A percentile compares a stretch with the other conserved stretches of the same genome.
phyloP scores from a whole-genome alignment of 2,888 invertebrate species.

The Lydus trimaculatus region DNA sequence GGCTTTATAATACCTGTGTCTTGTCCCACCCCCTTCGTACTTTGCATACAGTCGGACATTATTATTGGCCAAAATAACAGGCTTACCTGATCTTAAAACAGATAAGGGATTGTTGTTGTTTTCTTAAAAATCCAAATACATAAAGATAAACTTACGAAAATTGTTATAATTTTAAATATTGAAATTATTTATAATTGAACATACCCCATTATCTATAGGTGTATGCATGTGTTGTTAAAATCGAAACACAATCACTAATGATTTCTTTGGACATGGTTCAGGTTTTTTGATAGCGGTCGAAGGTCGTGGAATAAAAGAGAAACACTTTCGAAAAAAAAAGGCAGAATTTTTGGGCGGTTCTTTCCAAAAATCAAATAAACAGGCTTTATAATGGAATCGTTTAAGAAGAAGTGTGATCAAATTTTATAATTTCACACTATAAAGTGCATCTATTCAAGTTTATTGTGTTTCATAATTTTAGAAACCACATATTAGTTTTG shows the following conservation, averaged over 20 bases:
- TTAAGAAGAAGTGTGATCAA: background rate
- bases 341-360: background rate
- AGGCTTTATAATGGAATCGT: background rate
- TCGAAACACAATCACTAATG: slow-evolving; percentile 3
- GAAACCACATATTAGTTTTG: background rate
- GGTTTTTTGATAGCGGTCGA: slow-evolving; percentile 5
- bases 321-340: background rate
- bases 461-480: background rate
- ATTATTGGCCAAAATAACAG: background rate
- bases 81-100: background rate
- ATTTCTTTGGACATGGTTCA: background rate
- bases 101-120: background rate
- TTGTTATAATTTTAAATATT: background rate
- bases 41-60: slow-evolving; percentile 4
- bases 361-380: background rate
- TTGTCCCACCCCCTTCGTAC: background rate
- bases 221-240: slow-evolving; percentile 1
- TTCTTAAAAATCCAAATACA: background rate
- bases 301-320: background rate
- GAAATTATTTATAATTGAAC: background rate
- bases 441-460: background rate
- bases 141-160: no score
- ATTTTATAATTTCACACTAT: background rate
- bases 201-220: background rate
- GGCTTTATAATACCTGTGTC: background rate